phyloP scores from a whole-genome alignment of 2,113 vertebrate species.

The Corythoichthys haematopterus region DNA sequence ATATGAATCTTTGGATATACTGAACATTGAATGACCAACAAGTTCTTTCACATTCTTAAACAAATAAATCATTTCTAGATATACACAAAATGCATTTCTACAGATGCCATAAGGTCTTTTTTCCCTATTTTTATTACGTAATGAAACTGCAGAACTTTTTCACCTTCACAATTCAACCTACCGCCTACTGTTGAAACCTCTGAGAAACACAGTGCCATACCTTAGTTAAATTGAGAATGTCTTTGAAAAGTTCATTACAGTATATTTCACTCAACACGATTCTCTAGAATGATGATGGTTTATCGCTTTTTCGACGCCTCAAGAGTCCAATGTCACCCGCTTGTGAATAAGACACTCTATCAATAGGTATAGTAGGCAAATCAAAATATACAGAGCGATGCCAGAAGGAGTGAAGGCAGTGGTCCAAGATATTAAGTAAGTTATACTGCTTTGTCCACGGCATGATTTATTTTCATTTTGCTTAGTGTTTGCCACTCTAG shows the following conservation, averaged over 20 bases:
- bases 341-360: background rate
- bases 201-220: background rate
- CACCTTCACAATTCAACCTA: background rate
- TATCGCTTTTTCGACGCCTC: slow-evolving; percentile 17
- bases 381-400: background rate
- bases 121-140: background rate
- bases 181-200: background rate
- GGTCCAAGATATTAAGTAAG: background rate
- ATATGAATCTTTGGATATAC: no score
- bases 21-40: slow-evolving; percentile 9
- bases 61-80: background rate
- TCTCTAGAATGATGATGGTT: slow-evolving; percentile 3
- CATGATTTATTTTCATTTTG: background rate
- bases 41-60: background rate
- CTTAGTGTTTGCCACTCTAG: background rate
- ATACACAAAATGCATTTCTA: background rate
- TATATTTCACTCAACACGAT: slow-evolving; percentile 13
- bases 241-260: background rate
- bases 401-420: background rate
- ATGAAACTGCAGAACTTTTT: background rate
- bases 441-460: background rate
- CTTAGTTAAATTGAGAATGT: background rate
- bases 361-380: background rate
- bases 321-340: slow-evolving; percentile 15
- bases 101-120: background rate